A percentile compares a stretch with the other conserved stretches of the same genome.
These are phyloP conservation scores for Hylaea fasciaria DNA, from an alignment of 2,888 invertebrate species.

Conservation along the genomic window DNA sequence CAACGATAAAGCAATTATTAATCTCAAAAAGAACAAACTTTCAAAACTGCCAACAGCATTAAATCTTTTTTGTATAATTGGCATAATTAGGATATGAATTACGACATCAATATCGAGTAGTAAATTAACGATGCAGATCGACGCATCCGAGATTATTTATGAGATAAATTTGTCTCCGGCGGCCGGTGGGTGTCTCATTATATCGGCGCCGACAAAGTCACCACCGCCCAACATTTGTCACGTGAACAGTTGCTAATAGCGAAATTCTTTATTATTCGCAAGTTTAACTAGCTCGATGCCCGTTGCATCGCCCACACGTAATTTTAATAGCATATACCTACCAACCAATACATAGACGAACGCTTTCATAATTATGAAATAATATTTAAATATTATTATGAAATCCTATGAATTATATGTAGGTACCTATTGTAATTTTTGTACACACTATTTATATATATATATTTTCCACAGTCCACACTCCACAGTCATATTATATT, in stretches of 20 bases:
- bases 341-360: no score
- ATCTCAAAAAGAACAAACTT: slow-evolving; percentile 11
- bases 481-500: no score
- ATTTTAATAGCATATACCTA: no score
- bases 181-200: slow-evolving; percentile 76
- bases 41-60: slow-evolving; percentile 42
- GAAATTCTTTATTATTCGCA: slow-evolving; percentile 62
- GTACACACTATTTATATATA: no score
- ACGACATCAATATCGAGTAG: slow-evolving; percentile 74
- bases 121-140: slow-evolving; percentile 78
- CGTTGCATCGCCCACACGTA: not conserved
- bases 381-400: no score
- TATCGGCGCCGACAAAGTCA: slow-evolving; percentile 74
- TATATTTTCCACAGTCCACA: no score
- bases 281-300: slow-evolving; percentile 43
- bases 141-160: slow-evolving; percentile 78
- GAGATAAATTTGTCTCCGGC: slow-evolving; percentile 78
- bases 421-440: no score
- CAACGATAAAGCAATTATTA: no score
- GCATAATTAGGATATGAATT: slow-evolving; percentile 75
- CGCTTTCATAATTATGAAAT: no score
- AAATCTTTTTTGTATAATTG: slow-evolving; percentile 52
- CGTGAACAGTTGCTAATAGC: slow-evolving; percentile 77
- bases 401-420: no score
- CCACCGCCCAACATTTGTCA: slow-evolving; percentile 72